Base-by-base conservation (phyloP, 2,797 vertebrate genomes). In the Premnoplex brunnescens region DNA sequence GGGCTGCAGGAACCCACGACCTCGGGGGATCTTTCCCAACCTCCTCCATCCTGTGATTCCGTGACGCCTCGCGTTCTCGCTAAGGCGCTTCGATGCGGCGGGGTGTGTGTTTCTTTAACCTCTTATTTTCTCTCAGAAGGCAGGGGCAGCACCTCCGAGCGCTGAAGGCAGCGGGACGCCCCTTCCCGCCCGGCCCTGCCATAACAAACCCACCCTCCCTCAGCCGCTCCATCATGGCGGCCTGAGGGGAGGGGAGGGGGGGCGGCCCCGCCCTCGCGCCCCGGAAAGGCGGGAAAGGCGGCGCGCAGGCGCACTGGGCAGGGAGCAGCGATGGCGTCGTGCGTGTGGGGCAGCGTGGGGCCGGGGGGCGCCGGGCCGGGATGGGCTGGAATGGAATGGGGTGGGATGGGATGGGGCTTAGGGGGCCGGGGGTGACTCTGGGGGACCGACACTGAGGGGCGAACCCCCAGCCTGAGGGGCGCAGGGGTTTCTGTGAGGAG, bases 381-480 rank as follows among this genome's bases (percentile, higher is more conserved):
- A 11, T 12, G 20, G 19, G 43, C 4, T 20, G 43, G 44, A 20
- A 41, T 15, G 14, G 43, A 4, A 20, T 44, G 19, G 20, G 3
- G 10, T 18, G 3, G 44, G 3, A 44, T 44, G 17, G 30, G 12
- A 2, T 3, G 36, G 6, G 34, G 28, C 12, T 34, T 32, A 10
- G 72, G 63, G 67, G 6, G 15, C 0, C 22, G 0, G 37, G 22
- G 28, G 0, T 5, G 5, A 1, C 5, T 7, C 14, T 9, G 52
- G 5, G 20, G 7, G 5, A 4, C 22, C 2, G 51, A 2, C 6
- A 3, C 49, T 56, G 49, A 48, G 55, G 64, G 80, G 34, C 8
- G 7, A 39, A 1, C 6, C 18, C 5, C 37, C 8, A 16, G 20
- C 0, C 0, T 34, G 14, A 18, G n/a, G 10, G 21, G 8, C n/a